A percentile compares a stretch with the other conserved stretches of the same genome.
Conservation (phyloP, 2,888 invertebrate species). For the Erebia epiphron region DNA sequence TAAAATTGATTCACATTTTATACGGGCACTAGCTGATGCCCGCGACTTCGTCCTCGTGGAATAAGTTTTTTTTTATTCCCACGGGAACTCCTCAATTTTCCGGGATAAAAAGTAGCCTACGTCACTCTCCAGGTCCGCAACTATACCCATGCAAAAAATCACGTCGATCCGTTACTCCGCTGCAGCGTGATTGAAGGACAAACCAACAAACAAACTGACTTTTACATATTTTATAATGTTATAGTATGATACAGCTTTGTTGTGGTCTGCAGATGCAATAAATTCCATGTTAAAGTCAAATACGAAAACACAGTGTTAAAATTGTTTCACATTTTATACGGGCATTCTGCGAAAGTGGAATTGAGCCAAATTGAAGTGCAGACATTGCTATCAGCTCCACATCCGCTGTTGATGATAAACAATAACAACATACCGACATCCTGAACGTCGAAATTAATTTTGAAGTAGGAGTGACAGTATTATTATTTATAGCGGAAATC, state of each 20-base stretch:
- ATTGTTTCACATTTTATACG: constrained; percentile 40
- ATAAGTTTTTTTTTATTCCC: too few relatives aligned
- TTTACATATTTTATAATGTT: too few relatives aligned
- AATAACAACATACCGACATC: constrained; percentile 33
- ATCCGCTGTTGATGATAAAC: constrained; percentile 69
- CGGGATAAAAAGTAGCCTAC: too few relatives aligned
- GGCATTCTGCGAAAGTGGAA: constrained; percentile 39
- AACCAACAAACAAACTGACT: too few relatives aligned
- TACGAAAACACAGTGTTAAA: constrained; percentile 41
- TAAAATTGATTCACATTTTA: constrained; percentile 40
- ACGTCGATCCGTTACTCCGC: too few relatives aligned
- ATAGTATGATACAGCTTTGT: constrained; percentile 49
- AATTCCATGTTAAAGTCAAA: constrained; percentile 49
- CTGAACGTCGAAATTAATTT: constrained; percentile 45
- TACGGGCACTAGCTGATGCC: too few relatives aligned
- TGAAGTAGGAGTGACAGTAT: not conserved
- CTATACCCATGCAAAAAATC: too few relatives aligned
- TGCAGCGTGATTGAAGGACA: too few relatives aligned
- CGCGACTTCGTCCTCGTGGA: too few relatives aligned
- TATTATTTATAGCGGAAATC: not conserved
- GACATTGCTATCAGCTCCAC: constrained; percentile 57
- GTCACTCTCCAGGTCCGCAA: too few relatives aligned
- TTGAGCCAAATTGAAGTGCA: constrained; percentile 43
- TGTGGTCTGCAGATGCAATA: constrained; percentile 51
- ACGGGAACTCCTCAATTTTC: too few relatives aligned